Evolutionary conservation across 2,113 vertebrate species (phyloP).

Genomic region (Ivindomyrus marchei): DNA sequence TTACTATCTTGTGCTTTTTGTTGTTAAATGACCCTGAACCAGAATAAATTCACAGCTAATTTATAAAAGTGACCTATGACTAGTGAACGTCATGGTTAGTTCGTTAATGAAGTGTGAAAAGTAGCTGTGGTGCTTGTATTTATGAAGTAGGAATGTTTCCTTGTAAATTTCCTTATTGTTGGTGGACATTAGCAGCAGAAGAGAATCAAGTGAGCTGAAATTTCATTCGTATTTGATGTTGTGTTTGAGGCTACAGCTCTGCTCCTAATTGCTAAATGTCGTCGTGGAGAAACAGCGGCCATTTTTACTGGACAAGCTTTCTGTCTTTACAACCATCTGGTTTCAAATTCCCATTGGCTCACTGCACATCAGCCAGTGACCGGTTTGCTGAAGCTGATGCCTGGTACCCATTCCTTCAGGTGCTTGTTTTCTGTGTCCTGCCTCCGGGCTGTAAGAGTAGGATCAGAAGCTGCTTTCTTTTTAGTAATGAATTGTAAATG

Average conservation of each 20-base stretch:
- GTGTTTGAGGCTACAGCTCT: not conserved
- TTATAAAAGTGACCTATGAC: not conserved
- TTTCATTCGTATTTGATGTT: not conserved
- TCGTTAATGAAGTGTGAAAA: not conserved
- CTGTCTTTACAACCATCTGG: not conserved
- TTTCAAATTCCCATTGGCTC: not conserved
- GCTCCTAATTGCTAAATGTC: not conserved
- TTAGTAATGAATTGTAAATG: not conserved
- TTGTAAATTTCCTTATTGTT: not conserved
- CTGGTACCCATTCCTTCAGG: not conserved
- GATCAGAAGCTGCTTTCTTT: not conserved
- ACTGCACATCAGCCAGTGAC: not conserved
- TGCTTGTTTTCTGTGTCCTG: not conserved
- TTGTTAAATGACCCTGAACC: not conserved
- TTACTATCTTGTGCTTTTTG: not conserved
- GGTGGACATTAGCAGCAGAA: not conserved
- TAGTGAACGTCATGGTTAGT: not conserved
- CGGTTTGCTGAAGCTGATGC: not conserved
- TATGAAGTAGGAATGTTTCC: not conserved
- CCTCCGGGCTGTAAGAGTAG: not conserved
- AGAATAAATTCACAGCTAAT: not conserved
- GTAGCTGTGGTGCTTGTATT: not conserved
- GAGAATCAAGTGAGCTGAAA: not conserved
- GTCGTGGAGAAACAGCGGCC: not conserved
- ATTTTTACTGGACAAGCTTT: not conserved